Percentiles rank a stretch among this genome's conserved stretches.
phyloP scores from a whole-genome alignment of 2,113 vertebrate genomes.

The Heptranchias perlo region DNA sequence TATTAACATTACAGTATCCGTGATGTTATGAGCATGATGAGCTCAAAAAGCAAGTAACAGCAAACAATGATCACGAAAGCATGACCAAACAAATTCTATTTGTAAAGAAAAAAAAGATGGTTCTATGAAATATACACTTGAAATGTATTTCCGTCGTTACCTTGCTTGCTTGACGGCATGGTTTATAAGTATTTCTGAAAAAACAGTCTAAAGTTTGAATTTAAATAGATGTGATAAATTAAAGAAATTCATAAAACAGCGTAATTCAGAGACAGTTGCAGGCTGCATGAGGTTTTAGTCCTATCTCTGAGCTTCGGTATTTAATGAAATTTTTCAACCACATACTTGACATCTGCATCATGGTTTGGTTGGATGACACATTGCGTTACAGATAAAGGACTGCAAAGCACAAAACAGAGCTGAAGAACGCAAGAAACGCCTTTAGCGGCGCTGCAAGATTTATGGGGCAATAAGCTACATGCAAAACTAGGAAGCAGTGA shows the following conservation, averaged over 20 bases:
- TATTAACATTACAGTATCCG: neutral
- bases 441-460: neutral
- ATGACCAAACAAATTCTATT: neutral
- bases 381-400: neutral
- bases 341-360: neutral
- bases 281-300: neutral
- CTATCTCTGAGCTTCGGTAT: neutral
- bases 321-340: neutral
- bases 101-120: neutral
- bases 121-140: neutral
- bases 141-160: neutral
- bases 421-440: neutral
- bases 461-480: neutral
- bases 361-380: neutral
- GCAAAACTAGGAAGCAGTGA: neutral
- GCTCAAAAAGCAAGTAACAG: neutral
- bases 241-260: neutral
- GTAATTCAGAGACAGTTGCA: neutral
- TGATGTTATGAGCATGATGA: neutral
- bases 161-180: neutral
- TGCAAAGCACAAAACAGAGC: neutral
- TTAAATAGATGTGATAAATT: neutral
- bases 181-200: neutral
- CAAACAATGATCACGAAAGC: neutral
- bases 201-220: neutral